Evolutionary conservation across 2,888 invertebrate species (phyloP), one percentile per base, ranked within the genome.

Genomic region (Andrena bicolor): DNA sequence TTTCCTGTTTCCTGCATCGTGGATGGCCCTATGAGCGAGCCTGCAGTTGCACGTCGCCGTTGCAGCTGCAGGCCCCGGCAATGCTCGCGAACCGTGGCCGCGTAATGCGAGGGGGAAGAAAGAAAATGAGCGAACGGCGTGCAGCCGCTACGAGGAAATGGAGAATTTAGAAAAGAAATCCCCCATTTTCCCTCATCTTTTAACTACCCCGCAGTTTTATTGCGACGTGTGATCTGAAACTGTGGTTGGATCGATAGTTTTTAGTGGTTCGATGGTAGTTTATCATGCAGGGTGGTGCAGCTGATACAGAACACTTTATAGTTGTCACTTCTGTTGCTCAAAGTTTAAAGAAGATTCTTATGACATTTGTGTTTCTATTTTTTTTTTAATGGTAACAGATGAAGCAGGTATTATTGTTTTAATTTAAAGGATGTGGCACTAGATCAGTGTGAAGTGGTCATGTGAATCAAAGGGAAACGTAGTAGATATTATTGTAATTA

Each of bases 1-100:
- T 91, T 92, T 92, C 92, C 92, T 90, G 92, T 92, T 92, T 92
- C 92, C 92, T 92, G 91, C 88, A 88, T 73, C 88, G 87, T 83
- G 86, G 80, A 86, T 85, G 88, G 86, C 83, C 86, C 84, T 76
- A 72, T 63, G 74, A 68, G 58, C 65, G 80, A 30, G 73, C 68
- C 41, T 69, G 77, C 78, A 71, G 82, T 77, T 72, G 76, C 82
- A 79, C 61, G 70, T 71, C 32, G 58, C 64, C 53, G 60, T 75
- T 72, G 75, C 69, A 83, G 74, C 73, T 76, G 71, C 81, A 71
- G 41, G 41, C 41, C 78, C 32, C 48, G 65, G 72, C 35, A 66
- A 64, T 74, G 83, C 83, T 83, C 82, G 83, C 66, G 68, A 64
- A 68, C 68, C 73, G 65, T 73, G 49, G 65, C 69, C 68, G 56